These are phyloP conservation scores for Tetrao urogallus DNA, from an alignment of 2,113 vertebrate species.

Conservation along the genomic window DNA sequence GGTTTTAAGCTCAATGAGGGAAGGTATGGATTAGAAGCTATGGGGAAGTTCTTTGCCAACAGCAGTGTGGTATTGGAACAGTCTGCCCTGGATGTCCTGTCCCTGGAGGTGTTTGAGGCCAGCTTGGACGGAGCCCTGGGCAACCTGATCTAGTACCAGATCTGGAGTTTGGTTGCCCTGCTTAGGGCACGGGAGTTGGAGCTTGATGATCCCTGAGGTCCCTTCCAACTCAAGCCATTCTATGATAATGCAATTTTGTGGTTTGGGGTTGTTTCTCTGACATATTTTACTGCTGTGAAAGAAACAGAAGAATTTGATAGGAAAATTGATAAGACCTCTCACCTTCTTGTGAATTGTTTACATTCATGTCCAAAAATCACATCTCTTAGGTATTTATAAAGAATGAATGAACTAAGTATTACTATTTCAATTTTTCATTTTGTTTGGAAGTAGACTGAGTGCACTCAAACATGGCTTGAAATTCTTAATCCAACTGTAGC, in stretches of 20 bases:
- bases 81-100: too few species aligned
- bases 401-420: constrained; percentile 67
- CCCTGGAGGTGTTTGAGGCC: too few species aligned
- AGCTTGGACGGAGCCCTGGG: too few species aligned
- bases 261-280: constrained; percentile 18
- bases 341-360: background rate
- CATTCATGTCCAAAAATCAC: constrained; percentile 48
- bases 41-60: too few species aligned
- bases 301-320: constrained; percentile 43
- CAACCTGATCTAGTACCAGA: too few species aligned
- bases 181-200: too few species aligned
- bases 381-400: constrained; percentile 31
- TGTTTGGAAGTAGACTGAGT: constrained; percentile 35
- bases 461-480: constrained; percentile 11
- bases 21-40: too few species aligned
- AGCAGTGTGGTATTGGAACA: too few species aligned
- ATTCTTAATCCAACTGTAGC: constrained; percentile 37
- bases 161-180: too few species aligned
- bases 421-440: constrained; percentile 26
- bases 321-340: constrained; percentile 14
- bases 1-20: too few species aligned
- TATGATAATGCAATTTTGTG: background rate
- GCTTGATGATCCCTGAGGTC: too few species aligned
- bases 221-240: too few species aligned
- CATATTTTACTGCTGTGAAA: constrained; percentile 34